A percentile compares a stretch with the other conserved stretches of the same genome.
Evolutionary conservation across 2,797 vertebrate genomes (phyloP).

Genomic region (Aphelocoma californica): DNA sequence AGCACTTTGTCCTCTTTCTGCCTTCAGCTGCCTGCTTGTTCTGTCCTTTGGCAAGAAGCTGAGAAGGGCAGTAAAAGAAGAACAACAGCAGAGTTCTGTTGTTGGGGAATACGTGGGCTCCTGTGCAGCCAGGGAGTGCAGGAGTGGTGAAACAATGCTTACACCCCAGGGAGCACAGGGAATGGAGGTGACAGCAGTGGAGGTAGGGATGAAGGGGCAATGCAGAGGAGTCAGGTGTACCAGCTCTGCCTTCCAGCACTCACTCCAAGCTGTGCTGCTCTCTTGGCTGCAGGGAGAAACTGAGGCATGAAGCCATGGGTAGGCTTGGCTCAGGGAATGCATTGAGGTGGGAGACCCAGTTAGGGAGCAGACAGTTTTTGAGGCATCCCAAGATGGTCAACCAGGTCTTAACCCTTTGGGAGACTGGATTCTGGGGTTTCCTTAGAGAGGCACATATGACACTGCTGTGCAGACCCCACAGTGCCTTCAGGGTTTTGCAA

Average conservation of each 20-base stretch:
- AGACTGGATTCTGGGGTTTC: neutral
- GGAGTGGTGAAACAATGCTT: neutral
- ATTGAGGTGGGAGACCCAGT: neutral
- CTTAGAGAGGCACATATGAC: neutral
- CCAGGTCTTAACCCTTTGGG: neutral
- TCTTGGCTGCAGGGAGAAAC: neutral
- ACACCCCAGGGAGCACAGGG: neutral
- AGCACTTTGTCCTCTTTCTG: neutral
- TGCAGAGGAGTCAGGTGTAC: neutral
- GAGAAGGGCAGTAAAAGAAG: neutral
- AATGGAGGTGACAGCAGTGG: neutral
- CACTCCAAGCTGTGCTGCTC: neutral
- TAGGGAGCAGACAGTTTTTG: neutral
- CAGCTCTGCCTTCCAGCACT: neutral
- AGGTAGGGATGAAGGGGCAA: neutral
- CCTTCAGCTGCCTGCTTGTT: neutral
- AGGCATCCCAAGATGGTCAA: neutral
- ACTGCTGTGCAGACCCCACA: neutral
- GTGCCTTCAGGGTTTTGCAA: neutral
- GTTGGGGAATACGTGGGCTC: neutral
- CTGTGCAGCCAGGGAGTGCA: neutral
- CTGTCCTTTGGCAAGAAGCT: neutral
- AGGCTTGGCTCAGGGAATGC: neutral
- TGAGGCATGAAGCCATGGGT: neutral
- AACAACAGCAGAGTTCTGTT: neutral